Percentiles rank a stretch among this genome's conserved stretches.
phyloP scores from a whole-genome alignment of 1,140 invertebrate species.

The Melipona quadrifasciata region DNA sequence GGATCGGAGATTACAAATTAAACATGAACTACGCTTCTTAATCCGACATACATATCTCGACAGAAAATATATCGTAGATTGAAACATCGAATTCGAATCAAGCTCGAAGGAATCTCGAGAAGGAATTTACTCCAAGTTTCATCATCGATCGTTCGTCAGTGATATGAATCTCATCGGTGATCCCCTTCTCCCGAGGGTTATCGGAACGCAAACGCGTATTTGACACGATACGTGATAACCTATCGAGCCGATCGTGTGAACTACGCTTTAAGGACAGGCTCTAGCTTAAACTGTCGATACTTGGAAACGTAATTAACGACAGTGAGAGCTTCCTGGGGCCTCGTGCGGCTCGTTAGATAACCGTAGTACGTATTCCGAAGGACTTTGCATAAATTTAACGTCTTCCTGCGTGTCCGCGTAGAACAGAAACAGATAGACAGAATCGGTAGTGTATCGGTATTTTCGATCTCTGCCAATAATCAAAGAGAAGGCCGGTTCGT shows the following conservation, averaged over 20 bases:
- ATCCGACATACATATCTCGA: no score
- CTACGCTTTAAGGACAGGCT: neutral
- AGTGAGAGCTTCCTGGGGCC: neutral
- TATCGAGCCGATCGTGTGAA: slow-evolving; percentile 1
- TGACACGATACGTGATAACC: neutral
- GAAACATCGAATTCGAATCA: neutral
- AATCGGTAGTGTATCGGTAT: neutral
- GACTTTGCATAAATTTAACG: neutral
- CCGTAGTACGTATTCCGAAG: neutral
- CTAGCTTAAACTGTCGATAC: neutral
- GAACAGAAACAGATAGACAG: neutral
- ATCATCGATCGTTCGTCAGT: neutral
- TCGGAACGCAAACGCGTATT: neutral
- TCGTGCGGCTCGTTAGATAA: neutral
- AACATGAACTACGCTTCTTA: no score
- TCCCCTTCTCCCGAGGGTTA: accelerated
- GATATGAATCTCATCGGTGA: neutral
- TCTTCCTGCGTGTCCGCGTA: neutral
- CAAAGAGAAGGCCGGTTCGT: neutral
- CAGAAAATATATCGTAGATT: neutral
- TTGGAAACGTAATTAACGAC: slow-evolving; percentile 1
- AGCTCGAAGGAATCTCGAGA: neutral
- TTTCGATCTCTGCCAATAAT: slow-evolving; percentile 20
- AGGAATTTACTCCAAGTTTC: neutral
- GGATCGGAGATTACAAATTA: no score